phyloP scores from a whole-genome alignment of 2,888 invertebrate species.

The Cylindroiulus punctatus region DNA sequence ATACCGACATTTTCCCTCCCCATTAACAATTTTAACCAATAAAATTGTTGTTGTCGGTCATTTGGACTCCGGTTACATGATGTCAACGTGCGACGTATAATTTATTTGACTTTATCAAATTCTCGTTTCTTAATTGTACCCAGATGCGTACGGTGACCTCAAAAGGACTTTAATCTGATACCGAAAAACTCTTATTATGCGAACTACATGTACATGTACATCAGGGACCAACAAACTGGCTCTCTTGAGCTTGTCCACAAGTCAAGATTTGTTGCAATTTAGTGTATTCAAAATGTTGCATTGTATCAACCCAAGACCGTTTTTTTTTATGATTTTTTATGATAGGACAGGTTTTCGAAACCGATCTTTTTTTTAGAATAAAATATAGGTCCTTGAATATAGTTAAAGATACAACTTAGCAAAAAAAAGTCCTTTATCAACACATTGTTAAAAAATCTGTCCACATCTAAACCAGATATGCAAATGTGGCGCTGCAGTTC shows the following conservation, averaged over 20 bases:
- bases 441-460: neutral
- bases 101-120: neutral
- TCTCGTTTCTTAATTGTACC: neutral
- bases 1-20: neutral
- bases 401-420: neutral
- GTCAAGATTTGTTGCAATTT: neutral
- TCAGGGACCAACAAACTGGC: neutral
- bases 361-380: neutral
- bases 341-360: neutral
- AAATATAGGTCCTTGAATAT: constrained; percentile 23
- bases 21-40: neutral
- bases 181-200: neutral
- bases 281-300: neutral
- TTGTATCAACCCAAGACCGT: neutral
- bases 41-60: constrained; percentile 7
- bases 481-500: neutral
- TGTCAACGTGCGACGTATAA: constrained; percentile 9
- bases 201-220: neutral
- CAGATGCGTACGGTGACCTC: constrained; percentile 26
- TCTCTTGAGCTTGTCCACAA: neutral
- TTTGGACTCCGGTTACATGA: neutral
- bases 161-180: constrained; percentile 16
- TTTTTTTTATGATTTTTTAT: neutral
- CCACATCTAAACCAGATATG: neutral
- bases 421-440: neutral